Evolutionary conservation across 2,797 vertebrate species (phyloP), one percentile per base, ranked within the genome.

Genomic region (Bradypus variegatus): DNA sequence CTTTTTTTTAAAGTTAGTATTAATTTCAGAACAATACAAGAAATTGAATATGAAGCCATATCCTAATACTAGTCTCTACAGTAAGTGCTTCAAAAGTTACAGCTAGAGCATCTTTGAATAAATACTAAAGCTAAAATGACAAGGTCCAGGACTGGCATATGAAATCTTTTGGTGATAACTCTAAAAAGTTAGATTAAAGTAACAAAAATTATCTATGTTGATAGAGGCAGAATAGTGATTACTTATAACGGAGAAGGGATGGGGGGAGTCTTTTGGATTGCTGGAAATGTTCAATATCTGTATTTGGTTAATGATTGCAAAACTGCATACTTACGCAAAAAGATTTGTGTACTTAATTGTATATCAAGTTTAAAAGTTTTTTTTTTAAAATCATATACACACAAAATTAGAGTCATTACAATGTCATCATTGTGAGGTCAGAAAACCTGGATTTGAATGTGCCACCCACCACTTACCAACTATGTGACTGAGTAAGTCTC

Each of bases 21-120:
- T 93, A 86, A 80, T 92, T 94, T 94, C 21, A 33, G 53, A 90
- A 67, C 75, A 87, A 65, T 60, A 41, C 36, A 75, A 65, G 87
- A 86, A 77, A 91, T 53, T 60, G 48, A 29, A n/a, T 88, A 83
- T 36, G 81, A 94, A 94, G 14, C 64, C 70, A 73, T 64, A 36
- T 58, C 50, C 16, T 75, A 89, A 75, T 78, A 19, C 25, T 89
- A 69, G 31, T 55, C 11, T 62, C 65, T 82, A 45, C 36, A 31
- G 38, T 62, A 29, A 86, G 16, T 45, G 23, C 48, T 86, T 86
- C 60, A 76, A 80, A 94, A 90, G 21, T 85, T 78, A 82, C 77
- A 93, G 38, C 65, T 79, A 65, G 19, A 78, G 36, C 8, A 62
- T 29, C 70, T 60, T 92, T 95, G 82, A 85, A 76, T 70, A 69